Evolutionary conservation across 2,888 invertebrate species (phyloP), one percentile per base, ranked within the genome.

Genomic region (Eretmocerus hayati): DNA sequence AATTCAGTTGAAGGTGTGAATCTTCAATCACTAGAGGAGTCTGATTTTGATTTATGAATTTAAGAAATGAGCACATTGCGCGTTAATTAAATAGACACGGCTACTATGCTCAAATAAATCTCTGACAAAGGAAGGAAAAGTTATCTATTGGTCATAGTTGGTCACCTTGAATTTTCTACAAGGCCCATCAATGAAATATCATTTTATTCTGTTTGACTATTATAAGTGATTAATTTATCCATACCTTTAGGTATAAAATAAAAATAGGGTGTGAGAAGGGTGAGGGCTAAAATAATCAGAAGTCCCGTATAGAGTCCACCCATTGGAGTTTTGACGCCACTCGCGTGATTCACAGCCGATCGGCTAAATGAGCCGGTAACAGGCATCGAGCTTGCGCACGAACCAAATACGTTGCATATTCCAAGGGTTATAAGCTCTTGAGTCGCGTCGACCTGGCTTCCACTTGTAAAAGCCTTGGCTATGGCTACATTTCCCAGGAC

Each of bases 401-500:
- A 86, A 0, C 93, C 93, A 33, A 89, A 72, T 36, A 93, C 79
- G 66, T 93, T 94, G 54, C 90, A 84, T 41, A 90, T 67, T 0
- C 90, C 89, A 9, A 94, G 77, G 0, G 93, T 91, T 32, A 93
- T 72, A 33, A 95, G 74, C 72, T 95, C 94, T 65, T 93, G 90
- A 0, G 90, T 92, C 0, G 94, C 89, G 66, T 91, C 89, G 19
- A 94, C 83, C 36, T 84, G 83, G 50, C 83, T 81, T 2, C 88
- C 88, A 55, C 85, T 81, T 0, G 85, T 84, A 67, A 95, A 95
- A 26, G 94, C 91, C 72, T 94, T 95, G 4, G 92, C 93, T 56
- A 95, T 95, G 9, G 95, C 95, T 2, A 95, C 91, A 64, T 93
- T 91, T 54, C 95, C 94, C 39, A 95, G 74, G 1, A 95, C 87